Base-by-base conservation (phyloP, 2,113 vertebrate genomes). In the Meles meles region DNA sequence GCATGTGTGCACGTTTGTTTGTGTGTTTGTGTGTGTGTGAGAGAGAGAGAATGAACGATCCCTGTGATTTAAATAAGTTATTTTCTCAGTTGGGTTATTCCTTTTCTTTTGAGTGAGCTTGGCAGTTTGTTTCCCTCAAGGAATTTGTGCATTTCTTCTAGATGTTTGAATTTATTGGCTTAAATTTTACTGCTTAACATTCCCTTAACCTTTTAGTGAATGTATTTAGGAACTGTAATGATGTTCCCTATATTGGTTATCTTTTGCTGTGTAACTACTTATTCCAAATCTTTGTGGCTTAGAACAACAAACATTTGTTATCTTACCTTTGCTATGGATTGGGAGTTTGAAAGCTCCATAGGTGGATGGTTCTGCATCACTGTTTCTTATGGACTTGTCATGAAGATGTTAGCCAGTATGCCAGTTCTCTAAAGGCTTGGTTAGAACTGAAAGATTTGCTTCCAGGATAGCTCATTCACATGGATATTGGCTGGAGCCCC, bases 171-270 rank as follows among this genome's bases (percentile, higher is more conserved):
- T 88, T 69, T 95, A n/a, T 79, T 84, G 76, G 5, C 47, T 95
- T 97, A 67, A 97, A 77, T 67, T 6, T 88, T 96, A 71, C 37
- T 88, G 83, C 81, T 42, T 90, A 21, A 34, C 74, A 80, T 29
- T 85, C 27, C 18, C 1, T 93, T 49, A 82, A 76, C 14, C 25
- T 65, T 90, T 83, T 67, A 65, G 37, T 83, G 29, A 65, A 61
- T 83, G 20, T 71, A 34, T 88, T 71, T 44, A 86, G 59, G 9
- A 1, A 90, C 72, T 79, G 7, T 92, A 85, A 72, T 61, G 42
- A 79, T 67, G 29, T 13, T 82, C 8, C 20, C 27, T 69, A 0
- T 63, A 39, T 77, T 95, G 55, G 13, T 63, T 59, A 47, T 57
- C 31, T 94, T 94, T 96, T 76, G 44, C 83, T 67, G 34, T 14